A percentile compares a stretch with the other conserved stretches of the same genome.
Conservation (phyloP, 2,113 vertebrate species). For the Tyto alba region DNA sequence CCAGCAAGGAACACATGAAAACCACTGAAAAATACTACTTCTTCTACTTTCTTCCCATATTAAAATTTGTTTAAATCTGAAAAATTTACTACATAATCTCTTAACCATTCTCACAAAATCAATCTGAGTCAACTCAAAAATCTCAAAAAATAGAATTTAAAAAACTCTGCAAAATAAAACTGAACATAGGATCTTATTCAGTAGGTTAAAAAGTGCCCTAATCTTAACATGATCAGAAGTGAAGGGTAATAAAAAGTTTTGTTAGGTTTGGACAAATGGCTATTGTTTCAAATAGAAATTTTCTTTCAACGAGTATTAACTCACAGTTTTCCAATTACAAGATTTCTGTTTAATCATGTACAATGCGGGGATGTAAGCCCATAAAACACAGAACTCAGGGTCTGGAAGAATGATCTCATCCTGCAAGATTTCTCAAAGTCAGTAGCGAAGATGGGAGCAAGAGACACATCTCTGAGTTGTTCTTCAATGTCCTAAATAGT, state of each 20-base stretch:
- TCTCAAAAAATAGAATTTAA: neutral
- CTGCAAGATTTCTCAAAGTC: neutral
- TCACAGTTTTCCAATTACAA: neutral
- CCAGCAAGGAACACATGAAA: neutral
- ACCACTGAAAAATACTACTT: neutral
- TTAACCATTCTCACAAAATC: neutral
- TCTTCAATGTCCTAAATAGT: neutral
- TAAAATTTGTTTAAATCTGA: neutral
- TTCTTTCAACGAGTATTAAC: neutral
- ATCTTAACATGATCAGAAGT: neutral
- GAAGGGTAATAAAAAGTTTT: neutral
- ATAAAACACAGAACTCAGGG: neutral
- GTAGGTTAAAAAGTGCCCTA: neutral
- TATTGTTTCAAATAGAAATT: neutral
- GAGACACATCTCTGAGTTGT: neutral
- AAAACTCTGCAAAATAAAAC: neutral
- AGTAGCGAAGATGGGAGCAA: neutral
- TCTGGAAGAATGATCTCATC: neutral
- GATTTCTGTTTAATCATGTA: neutral
- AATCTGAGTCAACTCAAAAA: neutral
- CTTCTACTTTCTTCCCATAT: neutral
- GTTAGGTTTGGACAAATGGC: neutral
- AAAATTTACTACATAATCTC: neutral
- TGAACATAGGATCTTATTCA: neutral
- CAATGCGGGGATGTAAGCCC: neutral